Evolutionary conservation across 2,113 vertebrate species (phyloP), one percentile per base, ranked within the genome.

Genomic region (Indri indri): DNA sequence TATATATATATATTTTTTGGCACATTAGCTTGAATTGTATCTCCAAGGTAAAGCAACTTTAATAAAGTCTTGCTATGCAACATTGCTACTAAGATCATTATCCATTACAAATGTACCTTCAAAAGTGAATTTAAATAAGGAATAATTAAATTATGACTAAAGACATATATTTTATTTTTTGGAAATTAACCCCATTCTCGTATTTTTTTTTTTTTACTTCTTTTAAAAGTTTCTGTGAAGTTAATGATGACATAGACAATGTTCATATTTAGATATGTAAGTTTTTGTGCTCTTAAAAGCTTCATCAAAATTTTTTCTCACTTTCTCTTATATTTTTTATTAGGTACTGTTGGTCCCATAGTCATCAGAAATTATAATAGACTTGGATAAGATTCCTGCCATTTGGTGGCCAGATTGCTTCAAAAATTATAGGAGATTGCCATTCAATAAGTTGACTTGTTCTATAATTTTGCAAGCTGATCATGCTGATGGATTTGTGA

Each of bases 321-420:
- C 25, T 63, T 12, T 63, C 22, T 59, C 5, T 68, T 76, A 9
- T 92, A 61, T 76, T 76, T 88, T 7, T 70, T 52, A 59, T 52
- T n/a, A 90, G 17, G 5, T n/a, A 45, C 14, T 23, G 0, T 65
- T 90, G 27, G 16, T 84, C 17, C 59, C 59, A 81, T 42, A 8
- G 50, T 85, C 66, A 79, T 86, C 9, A 88, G 59, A 88, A 79
- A 94, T 68, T 87, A 73, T 82, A 92, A 94, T 83, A 52, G 73
- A 94, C 30, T 88, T 97, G 92, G 81, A 82, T 45, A 80, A 40
- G 57, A 74, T 8, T 90, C 34, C 37, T 85, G 80, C 76, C 81
- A 96, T 94, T 97, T 97, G 88, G 88, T 89, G 63, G 50, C 79
- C 97, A 97, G 85, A 94, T 97, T 95, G 89, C 63, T 96, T 94